Percentiles rank a stretch among this genome's conserved stretches.
phyloP scores from a whole-genome alignment of 2,888 invertebrate genomes.

The Drosophila yooni region DNA sequence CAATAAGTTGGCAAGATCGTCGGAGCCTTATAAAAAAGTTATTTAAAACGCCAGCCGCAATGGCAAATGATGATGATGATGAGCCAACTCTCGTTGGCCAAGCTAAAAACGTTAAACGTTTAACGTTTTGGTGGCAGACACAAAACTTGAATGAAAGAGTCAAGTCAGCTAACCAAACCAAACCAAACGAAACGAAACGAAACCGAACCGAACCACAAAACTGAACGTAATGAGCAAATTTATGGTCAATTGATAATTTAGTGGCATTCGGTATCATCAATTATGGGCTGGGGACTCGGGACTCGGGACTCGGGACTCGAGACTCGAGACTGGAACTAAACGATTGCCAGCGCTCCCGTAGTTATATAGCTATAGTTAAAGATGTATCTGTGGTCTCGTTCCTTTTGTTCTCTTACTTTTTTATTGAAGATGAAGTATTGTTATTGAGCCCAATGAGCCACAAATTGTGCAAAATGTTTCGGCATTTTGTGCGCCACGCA shows the following conservation, averaged over 20 bases:
- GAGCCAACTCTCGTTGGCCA: slow-evolving; percentile 39
- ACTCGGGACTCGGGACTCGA: background rate
- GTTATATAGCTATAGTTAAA: slow-evolving; percentile 5
- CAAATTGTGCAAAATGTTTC: slow-evolving; percentile 83
- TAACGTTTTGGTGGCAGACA: slow-evolving; percentile 63
- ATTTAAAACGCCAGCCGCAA: slow-evolving; percentile 76
- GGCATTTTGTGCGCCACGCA: slow-evolving; percentile 65
- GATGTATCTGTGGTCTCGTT: slow-evolving; percentile 24
- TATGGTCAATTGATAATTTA: slow-evolving; percentile 85
- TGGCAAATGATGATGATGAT: slow-evolving; percentile 77
- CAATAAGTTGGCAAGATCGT: slow-evolving; percentile 68
- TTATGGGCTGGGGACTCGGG: slow-evolving; percentile 64
- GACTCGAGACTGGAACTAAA: slow-evolving; percentile 21
- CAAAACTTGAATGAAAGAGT: slow-evolving; percentile 69
- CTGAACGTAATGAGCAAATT: slow-evolving; percentile 84
- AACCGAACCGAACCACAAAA: slow-evolving; percentile 40
- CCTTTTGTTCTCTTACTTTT: background rate
- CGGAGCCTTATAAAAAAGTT: slow-evolving; percentile 70
- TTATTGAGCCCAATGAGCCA: slow-evolving; percentile 83
- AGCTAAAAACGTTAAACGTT: slow-evolving; percentile 55
- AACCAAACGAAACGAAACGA: slow-evolving; percentile 3
- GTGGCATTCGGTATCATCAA: slow-evolving; percentile 85
- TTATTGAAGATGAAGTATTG: slow-evolving; percentile 82
- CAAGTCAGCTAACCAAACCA: slow-evolving; percentile 18
- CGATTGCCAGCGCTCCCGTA: slow-evolving; percentile 25